Evolutionary conservation across 1,140 invertebrate genomes (phyloP).

Genomic region (Brachionus paranguensis): DNA sequence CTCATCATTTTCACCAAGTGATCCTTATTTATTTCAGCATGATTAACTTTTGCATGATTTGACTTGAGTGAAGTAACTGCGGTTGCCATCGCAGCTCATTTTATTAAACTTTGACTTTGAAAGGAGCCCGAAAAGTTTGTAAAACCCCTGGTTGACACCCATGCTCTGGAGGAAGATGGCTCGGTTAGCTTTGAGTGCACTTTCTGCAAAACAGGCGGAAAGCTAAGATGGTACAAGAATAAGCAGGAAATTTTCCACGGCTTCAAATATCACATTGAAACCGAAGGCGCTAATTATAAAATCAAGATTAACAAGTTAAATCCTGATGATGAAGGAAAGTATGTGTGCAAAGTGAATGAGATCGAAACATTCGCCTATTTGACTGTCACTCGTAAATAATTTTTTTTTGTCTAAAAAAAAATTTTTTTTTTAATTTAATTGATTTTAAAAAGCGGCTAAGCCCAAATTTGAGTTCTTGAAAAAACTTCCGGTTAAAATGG

Average conservation of each 20-base stretch:
- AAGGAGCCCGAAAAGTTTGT: conserved; percentile 92
- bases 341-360: conserved; percentile 87
- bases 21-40: neutral
- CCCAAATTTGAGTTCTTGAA: conserved; percentile 39
- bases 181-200: conserved; percentile 51
- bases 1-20: neutral
- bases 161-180: conserved; percentile 72
- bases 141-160: conserved; percentile 85
- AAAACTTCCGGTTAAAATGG: conserved; percentile 37
- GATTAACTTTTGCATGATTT: neutral
- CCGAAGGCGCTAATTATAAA: conserved; percentile 16
- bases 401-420: neutral
- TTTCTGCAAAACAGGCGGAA: conserved; percentile 58
- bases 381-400: conserved; percentile 71
- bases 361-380: conserved; percentile 80
- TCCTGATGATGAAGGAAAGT: conserved; percentile 93
- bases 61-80: neutral
- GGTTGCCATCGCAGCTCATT: too few species aligned
- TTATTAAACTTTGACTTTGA: conserved; percentile 36
- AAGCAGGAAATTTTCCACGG: conserved; percentile 59
- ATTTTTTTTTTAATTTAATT: neutral
- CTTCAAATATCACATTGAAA: conserved; percentile 73
- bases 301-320: conserved; percentile 73
- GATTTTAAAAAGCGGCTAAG: conserved; percentile 17
- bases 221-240: conserved; percentile 58